These are phyloP conservation scores for Alces alces DNA, from an alignment of 2,113 vertebrate species.

Conservation along the genomic window DNA sequence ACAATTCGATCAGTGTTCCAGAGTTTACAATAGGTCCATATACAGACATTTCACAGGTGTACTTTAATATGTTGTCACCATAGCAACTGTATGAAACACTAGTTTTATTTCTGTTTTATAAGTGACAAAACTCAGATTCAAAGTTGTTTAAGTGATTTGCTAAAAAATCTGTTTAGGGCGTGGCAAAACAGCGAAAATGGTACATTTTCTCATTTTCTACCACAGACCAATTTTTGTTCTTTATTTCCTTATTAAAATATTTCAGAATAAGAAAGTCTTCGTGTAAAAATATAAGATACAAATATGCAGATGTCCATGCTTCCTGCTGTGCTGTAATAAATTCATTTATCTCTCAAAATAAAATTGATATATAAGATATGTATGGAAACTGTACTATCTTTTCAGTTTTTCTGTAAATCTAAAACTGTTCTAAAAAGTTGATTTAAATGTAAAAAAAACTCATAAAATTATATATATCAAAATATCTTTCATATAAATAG, in stretches of 20 bases:
- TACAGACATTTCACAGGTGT: not conserved
- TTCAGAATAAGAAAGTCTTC: not conserved
- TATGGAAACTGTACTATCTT: not conserved
- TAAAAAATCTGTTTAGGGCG: not conserved
- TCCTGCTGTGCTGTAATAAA: not conserved
- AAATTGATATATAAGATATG: not conserved
- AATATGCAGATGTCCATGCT: not conserved
- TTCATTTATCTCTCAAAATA: not conserved
- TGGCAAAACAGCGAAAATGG: not conserved
- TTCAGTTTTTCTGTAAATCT: not conserved
- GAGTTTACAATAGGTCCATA: not conserved
- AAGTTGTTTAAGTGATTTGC: conserved; percentile 33
- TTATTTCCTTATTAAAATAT: not conserved
- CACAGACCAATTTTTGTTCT: not conserved
- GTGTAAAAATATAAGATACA: not conserved
- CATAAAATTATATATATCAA: not conserved
- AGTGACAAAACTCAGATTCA: conserved; percentile 8
- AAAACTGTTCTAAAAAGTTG: not conserved
- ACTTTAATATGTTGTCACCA: not conserved
- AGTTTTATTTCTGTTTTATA: conserved; percentile 2
- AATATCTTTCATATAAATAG: not conserved
- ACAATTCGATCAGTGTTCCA: not conserved
- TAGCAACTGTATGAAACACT: conserved; percentile 9
- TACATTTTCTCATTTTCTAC: not conserved
- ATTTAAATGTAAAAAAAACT: conserved; percentile 7